Evolutionary conservation across 2,888 invertebrate genomes (phyloP).

Genomic region (Cheilosia pagana): DNA sequence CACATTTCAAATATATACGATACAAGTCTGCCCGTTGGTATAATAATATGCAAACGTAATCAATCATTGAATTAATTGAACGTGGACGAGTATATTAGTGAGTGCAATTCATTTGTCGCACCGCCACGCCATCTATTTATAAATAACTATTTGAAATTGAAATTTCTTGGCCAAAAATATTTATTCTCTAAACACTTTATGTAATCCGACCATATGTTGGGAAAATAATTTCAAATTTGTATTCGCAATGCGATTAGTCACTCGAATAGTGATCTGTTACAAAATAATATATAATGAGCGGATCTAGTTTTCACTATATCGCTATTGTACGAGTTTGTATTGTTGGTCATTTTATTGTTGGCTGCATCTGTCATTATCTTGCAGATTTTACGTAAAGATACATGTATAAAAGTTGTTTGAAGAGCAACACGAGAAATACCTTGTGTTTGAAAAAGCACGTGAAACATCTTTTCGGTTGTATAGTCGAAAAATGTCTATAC

Average conservation of each 20-base stretch:
- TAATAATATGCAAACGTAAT: constrained; percentile 31
- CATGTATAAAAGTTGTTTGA: too few species aligned
- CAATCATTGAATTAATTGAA: constrained; percentile 70
- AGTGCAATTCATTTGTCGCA: constrained; percentile 63
- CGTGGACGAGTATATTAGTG: constrained; percentile 63
- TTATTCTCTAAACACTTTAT: constrained; percentile 58
- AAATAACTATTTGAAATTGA: constrained; percentile 22
- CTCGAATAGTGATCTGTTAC: constrained; percentile 13
- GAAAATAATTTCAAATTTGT: constrained; percentile 39
- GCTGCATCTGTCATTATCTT: too few species aligned
- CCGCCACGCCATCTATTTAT: constrained; percentile 11
- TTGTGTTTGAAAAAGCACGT: too few species aligned
- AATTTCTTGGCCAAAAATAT: constrained; percentile 43
- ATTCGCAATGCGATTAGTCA: constrained; percentile 54
- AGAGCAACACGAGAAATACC: too few species aligned
- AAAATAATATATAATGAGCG: constrained; percentile 18
- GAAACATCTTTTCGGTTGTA: too few species aligned
- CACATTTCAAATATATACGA: constrained; percentile 33
- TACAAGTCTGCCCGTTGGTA: constrained; percentile 13
- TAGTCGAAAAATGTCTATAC: too few species aligned
- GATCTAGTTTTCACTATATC: constrained; percentile 5
- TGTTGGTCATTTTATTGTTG: too few species aligned
- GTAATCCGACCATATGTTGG: constrained; percentile 50
- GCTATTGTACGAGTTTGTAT: too few species aligned
- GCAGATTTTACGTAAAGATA: too few species aligned